Percentiles rank a stretch among this genome's conserved stretches.
These are phyloP conservation scores for Plebejus anna DNA, from an alignment of 2,888 invertebrate species.

Conservation along the genomic window DNA sequence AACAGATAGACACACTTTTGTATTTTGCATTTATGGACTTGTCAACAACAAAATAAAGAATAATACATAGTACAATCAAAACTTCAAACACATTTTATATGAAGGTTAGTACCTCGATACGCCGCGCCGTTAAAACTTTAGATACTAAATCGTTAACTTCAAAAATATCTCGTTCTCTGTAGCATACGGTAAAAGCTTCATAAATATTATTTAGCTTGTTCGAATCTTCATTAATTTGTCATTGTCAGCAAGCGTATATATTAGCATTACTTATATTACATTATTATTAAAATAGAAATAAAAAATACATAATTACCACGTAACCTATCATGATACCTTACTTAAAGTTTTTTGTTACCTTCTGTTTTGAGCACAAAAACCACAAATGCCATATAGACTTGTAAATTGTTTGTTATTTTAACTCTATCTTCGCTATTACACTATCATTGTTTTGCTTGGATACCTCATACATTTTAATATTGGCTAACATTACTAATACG, in stretches of 20 bases:
- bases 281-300: too few species aligned
- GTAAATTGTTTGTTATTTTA: constrained; percentile 14
- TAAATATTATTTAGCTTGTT: neutral
- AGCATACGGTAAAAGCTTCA: neutral
- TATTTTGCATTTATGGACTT: too few species aligned
- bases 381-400: neutral
- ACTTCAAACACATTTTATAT: too few species aligned
- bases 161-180: too few species aligned
- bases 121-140: too few species aligned
- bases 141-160: too few species aligned
- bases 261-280: neutral
- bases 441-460: constrained; percentile 8
- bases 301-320: neutral
- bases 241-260: neutral
- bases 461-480: constrained; percentile 10
- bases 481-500: neutral
- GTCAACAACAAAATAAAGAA: too few species aligned
- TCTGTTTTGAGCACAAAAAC: neutral
- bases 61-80: too few species aligned
- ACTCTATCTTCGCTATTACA: neutral
- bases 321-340: neutral
- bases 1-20: too few species aligned
- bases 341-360: neutral
- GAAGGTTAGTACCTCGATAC: too few species aligned
- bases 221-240: neutral